Conservation (phyloP, 1,140 invertebrate genomes). For the Argopecten irradians region DNA sequence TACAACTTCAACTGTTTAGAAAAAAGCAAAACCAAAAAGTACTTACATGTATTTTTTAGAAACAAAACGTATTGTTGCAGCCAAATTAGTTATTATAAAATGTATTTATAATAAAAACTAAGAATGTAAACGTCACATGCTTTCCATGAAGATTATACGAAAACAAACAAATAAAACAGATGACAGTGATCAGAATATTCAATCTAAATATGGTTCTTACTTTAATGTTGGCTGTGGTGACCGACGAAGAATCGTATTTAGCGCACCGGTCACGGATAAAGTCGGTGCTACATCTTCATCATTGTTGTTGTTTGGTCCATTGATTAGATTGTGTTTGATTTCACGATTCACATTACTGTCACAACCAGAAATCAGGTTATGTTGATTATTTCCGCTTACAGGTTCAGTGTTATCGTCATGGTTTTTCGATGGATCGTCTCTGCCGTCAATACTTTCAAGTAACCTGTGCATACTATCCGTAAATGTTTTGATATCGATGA, state of each 20-base stretch:
- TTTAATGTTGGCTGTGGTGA: not conserved
- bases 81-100: too few relatives aligned
- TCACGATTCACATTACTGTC: not conserved
- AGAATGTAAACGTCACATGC: too few relatives aligned
- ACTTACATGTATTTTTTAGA: too few relatives aligned
- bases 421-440: not conserved
- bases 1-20: too few relatives aligned
- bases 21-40: too few relatives aligned
- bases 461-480: not conserved
- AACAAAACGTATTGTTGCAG: too few relatives aligned
- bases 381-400: conserved; percentile 7
- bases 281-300: not conserved
- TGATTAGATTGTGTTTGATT: not conserved
- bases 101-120: too few relatives aligned
- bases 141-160: too few relatives aligned
- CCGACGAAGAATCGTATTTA: not conserved
- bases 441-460: conserved; percentile 9
- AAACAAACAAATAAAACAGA: not conserved
- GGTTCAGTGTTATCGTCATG: not conserved
- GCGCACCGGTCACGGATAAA: not conserved
- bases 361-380: not conserved
- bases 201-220: not conserved
- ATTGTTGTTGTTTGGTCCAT: conserved; percentile 4
- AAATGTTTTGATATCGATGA: not conserved
- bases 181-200: not conserved